Conservation (phyloP, 2,888 invertebrate species). For the Amphiduros pacificus region DNA sequence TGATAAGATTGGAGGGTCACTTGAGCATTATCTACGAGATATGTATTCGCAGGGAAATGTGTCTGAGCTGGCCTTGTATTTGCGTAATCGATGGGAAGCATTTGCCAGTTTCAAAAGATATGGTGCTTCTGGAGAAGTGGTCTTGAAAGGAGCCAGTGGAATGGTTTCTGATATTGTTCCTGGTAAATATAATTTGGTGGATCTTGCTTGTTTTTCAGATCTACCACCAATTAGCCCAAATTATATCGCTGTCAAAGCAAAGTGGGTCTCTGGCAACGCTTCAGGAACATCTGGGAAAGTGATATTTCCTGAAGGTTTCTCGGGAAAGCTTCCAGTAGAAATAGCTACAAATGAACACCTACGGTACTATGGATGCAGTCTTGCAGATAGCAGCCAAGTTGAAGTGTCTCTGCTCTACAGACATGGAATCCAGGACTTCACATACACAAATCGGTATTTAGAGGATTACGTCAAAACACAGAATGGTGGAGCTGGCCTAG, state of each 20-base stretch:
- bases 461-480: slow-evolving; percentile 3
- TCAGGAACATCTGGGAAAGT: slow-evolving; percentile 8
- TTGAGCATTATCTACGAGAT: not conserved
- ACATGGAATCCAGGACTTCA: slow-evolving; percentile 17
- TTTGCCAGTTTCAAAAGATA: slow-evolving; percentile 15
- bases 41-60: not conserved
- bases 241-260: not conserved
- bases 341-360: slow-evolving; percentile 11
- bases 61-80: not conserved
- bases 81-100: slow-evolving; percentile 6
- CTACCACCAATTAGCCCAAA: slow-evolving; percentile 2
- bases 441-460: slow-evolving; percentile 4
- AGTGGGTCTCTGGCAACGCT: not conserved
- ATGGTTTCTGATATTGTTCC: slow-evolving; percentile 7
- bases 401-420: slow-evolving; percentile 13
- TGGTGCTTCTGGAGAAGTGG: slow-evolving; percentile 13
- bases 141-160: slow-evolving; percentile 10
- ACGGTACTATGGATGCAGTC: slow-evolving; percentile 15
- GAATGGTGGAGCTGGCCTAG: slow-evolving; percentile 11
- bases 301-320: slow-evolving; percentile 13
- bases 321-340: slow-evolving; percentile 9
- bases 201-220: slow-evolving; percentile 12
- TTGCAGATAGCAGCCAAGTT: slow-evolving; percentile 7
- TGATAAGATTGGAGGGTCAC: no score
- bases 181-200: slow-evolving; percentile 9